Percentiles rank a stretch among this genome's conserved stretches.
Conservation (phyloP, 2,888 invertebrate genomes). For the Phasia obesa region DNA sequence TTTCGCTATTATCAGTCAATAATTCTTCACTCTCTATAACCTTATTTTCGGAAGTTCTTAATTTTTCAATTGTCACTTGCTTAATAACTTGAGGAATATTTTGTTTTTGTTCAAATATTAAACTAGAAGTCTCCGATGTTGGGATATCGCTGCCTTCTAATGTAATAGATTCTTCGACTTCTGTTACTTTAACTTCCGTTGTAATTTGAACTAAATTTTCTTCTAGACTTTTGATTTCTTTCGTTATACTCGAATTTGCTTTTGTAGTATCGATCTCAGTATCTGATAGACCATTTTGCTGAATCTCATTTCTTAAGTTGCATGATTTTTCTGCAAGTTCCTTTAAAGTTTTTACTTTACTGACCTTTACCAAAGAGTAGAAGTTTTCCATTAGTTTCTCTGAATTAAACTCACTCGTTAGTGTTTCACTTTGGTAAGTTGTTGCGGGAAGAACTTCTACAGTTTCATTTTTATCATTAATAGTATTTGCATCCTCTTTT, state of each 20-base stretch:
- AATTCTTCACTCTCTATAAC: background rate
- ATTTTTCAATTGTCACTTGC: background rate
- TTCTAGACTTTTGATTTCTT: background rate
- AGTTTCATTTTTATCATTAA: background rate
- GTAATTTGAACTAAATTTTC: background rate
- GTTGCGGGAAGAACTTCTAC: background rate
- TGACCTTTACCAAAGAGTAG: too few relatives aligned
- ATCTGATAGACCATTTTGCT: background rate
- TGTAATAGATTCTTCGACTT: background rate
- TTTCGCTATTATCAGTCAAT: background rate
- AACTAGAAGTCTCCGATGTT: background rate
- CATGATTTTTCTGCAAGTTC: background rate
- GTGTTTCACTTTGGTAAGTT: background rate
- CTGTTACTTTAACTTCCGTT: background rate
- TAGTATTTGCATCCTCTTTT: background rate
- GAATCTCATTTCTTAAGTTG: background rate
- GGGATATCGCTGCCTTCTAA: background rate
- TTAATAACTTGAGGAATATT: background rate
- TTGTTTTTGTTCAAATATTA: background rate
- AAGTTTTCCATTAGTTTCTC: background rate
- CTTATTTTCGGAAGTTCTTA: background rate
- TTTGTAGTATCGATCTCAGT: too few relatives aligned
- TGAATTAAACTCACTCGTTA: background rate
- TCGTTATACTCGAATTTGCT: background rate
- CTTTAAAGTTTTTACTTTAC: background rate